Evolutionary conservation across 2,888 invertebrate genomes (phyloP).

Genomic region (Ptychoptera contaminata): DNA sequence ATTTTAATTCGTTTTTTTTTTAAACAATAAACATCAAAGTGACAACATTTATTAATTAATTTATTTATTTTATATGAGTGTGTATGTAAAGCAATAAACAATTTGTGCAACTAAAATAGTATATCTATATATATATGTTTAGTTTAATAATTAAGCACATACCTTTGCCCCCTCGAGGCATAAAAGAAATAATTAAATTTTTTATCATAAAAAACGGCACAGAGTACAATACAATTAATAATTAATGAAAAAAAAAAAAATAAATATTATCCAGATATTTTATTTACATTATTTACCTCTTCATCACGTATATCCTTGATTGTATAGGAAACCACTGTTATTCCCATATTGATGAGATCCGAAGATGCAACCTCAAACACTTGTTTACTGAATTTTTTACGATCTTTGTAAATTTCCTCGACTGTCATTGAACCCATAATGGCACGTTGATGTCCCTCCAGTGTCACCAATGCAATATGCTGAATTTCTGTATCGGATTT

Average conservation of each 20-base stretch:
- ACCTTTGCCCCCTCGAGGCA: background rate
- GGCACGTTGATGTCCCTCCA: constrained; percentile 87
- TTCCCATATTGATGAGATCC: constrained; percentile 91
- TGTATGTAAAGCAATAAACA: too few relatives aligned
- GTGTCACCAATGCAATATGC: constrained; percentile 77
- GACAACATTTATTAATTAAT: too few relatives aligned
- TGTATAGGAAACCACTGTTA: constrained; percentile 89
- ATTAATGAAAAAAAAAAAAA: constrained; percentile 13
- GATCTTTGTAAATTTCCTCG: constrained; percentile 90
- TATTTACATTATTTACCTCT: constrained; percentile 66
- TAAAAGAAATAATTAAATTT: background rate
- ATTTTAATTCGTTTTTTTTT: too few relatives aligned
- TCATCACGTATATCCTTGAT: constrained; percentile 89
- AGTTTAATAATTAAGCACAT: too few relatives aligned
- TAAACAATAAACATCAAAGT: too few relatives aligned
- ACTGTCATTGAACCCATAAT: constrained; percentile 97
- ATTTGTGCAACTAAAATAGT: too few relatives aligned
- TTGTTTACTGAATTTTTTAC: constrained; percentile 88
- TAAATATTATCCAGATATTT: constrained; percentile 29
- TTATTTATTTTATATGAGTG: too few relatives aligned
- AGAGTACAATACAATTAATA: background rate
- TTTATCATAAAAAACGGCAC: background rate
- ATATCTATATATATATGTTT: too few relatives aligned
- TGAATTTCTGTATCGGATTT: constrained; percentile 78
- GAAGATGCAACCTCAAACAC: constrained; percentile 92